Evolutionary conservation across 2,888 invertebrate species (phyloP), one percentile per base, ranked within the genome.

Genomic region (Xestoiulus laeticollis): DNA sequence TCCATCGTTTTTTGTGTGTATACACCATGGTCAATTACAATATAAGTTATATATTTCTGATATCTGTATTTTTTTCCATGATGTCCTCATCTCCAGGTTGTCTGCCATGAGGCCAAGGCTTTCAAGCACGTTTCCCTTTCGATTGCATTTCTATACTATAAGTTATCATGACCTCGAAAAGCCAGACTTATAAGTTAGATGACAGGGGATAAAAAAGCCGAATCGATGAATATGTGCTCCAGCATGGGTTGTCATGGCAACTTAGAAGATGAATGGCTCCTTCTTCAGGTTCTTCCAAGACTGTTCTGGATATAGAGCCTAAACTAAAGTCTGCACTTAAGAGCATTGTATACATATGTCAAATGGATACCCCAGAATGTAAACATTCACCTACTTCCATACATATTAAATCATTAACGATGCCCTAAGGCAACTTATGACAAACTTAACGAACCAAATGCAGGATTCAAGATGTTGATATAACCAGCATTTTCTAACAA

Each of bases 181-280:
- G n/a, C 59, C 59, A 59, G 59, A 59, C 59, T 59, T 59, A 59
- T 59, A 59, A 59, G 59, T 59, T 59, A 22, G 59, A 59, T 59
- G 59, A 59, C 59, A 59, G 59, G 59, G 59, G 59, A 59, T 59
- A 59, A 59, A 59, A 59, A 59, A 59, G 59, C 59, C 1, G 59
- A 59, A 59, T 59, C 59, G 59, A 59, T 59, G 59, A 59, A 59
- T 59, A 59, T n/a, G 19, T n/a, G 59, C 59, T n/a, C 59, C 59
- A 59, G 59, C 59, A n/a, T n/a, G 59, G 59, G 59, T 59, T 59
- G 22, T n/a, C 59, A n/a, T 59, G 59, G n/a, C 59, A 59, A 59
- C 59, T n/a, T 3, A 1, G n/a, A 59, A 59, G 59, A 59, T 59
- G 59, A n/a, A 59, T 59, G 59, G 59, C 22, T 59, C 59, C 59